Conservation (phyloP, 2,113 vertebrate species). For the Lathamus discolor region DNA sequence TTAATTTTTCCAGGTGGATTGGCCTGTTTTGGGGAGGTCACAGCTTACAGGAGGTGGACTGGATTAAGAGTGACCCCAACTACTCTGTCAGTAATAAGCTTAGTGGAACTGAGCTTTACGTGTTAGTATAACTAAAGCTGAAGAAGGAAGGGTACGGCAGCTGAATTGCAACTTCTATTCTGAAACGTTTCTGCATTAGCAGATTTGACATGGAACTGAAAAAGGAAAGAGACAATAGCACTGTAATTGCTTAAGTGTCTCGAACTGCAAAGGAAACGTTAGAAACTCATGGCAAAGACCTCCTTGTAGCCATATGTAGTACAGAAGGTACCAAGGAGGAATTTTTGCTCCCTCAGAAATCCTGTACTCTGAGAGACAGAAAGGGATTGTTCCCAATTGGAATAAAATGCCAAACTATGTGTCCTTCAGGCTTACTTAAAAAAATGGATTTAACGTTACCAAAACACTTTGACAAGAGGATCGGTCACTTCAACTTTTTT, state of each 20-base stretch:
- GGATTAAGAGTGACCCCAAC: slow-evolving; percentile 4
- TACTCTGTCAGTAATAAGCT: background rate
- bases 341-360: background rate
- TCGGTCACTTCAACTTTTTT: background rate
- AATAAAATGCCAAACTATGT: background rate
- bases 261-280: background rate
- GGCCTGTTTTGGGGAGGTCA: background rate
- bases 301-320: background rate
- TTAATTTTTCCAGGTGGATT: slow-evolving; percentile 59
- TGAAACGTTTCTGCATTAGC: background rate
- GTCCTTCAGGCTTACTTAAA: background rate
- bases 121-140: background rate
- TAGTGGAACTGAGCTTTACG: background rate
- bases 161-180: background rate
- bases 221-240: background rate
- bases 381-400: background rate
- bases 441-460: background rate
- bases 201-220: background rate
- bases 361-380: background rate
- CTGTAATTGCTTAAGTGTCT: background rate
- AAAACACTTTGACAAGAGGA: background rate
- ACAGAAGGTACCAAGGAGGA: slow-evolving; percentile 1
- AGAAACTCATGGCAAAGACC: background rate
- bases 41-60: background rate
- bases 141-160: background rate